Base-by-base conservation (phyloP, 1,140 invertebrate species). In the Micrasema longulum region DNA sequence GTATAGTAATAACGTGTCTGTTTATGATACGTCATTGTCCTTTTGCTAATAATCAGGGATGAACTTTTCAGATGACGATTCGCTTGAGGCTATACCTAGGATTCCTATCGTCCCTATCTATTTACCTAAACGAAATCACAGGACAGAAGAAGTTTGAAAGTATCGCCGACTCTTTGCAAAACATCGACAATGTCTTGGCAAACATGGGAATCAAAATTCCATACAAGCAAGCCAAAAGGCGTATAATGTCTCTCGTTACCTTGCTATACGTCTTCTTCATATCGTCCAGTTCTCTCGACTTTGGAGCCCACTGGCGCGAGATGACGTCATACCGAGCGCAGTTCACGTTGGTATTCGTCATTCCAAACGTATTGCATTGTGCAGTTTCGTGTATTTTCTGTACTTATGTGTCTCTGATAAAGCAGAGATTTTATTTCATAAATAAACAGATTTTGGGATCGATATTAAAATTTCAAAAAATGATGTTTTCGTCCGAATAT, bases 301-400 rank as follows among this genome's bases (percentile, higher is more conserved):
- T 1, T 4, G n/a, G 23, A 4, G 22, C 22, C 3, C 31, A 47
- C 50, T 35, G 45, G 45, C 11, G 16, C 5, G 11, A 4, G n/a
- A 16, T 65, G 10, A 10, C 41, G 12, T 31, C 20, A 0, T 31
- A 48, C 23, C 48, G 63, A n/a, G 45, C 12, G 0, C 10, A 48
- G 41, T 35, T 65, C 20, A 35, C 45, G 1, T 1, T 65, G 0
- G 2, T 65, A 12, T 65, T 50, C 9, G 45, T 48, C 45, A 65
- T 65, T n/a, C 43, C 63, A 4, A 65, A 35, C 16, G 23, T 35
- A 1, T 16, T 65, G 7, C 63, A 65, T 23, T 18, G 12, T 12
- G 22, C 45, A n/a, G 45, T 48, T 1, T 12, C 63, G n/a, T 65
- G 14, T 14, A 48, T 65, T 6, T 65, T 65, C 12, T 65, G 63